Conservation (phyloP, 37 sponge, comb jelly and placozoan species). For the Cliona cf. orientalis region DNA sequence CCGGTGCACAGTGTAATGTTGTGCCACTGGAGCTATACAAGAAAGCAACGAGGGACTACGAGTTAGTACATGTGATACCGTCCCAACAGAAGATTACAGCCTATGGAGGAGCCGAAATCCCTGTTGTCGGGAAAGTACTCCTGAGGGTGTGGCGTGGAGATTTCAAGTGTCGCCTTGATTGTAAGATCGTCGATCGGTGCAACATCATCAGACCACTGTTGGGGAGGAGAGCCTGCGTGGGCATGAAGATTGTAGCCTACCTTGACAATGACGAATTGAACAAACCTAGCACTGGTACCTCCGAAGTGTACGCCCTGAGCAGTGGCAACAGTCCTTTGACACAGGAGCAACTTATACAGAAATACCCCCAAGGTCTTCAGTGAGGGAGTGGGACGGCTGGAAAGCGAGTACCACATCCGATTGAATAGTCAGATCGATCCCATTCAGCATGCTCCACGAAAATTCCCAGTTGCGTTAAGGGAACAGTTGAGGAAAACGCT, state of each 20-base stretch:
- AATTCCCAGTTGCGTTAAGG: constrained; percentile 33
- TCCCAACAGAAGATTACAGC: constrained; percentile 12
- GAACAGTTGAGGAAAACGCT: constrained; percentile 17
- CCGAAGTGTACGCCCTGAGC: not conserved
- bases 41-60: constrained; percentile 23
- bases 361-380: constrained; percentile 19
- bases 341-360: constrained; percentile 3
- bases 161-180: constrained; percentile 4
- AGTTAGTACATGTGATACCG: constrained; percentile 4
- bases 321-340: not conserved
- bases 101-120: constrained; percentile 38
- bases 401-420: constrained; percentile 46
- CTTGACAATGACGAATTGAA: constrained; percentile 32
- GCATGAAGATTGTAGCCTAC: constrained; percentile 32
- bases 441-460: constrained; percentile 40
- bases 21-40: constrained; percentile 42
- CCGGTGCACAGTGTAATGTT: constrained; percentile 39
- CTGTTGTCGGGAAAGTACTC: constrained; percentile 17
- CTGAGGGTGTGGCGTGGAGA: constrained; percentile 14
- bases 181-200: constrained; percentile 15
- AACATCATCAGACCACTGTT: constrained; percentile 21
- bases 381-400: constrained; percentile 43
- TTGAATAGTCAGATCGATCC: constrained; percentile 21
- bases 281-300: constrained; percentile 14
- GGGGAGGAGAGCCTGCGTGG: constrained; percentile 39